A percentile compares a stretch with the other conserved stretches of the same genome.
These are phyloP conservation scores for Lepidocolaptes lacrymiger DNA, from an alignment of 2,797 vertebrate genomes.

Conservation along the genomic window DNA sequence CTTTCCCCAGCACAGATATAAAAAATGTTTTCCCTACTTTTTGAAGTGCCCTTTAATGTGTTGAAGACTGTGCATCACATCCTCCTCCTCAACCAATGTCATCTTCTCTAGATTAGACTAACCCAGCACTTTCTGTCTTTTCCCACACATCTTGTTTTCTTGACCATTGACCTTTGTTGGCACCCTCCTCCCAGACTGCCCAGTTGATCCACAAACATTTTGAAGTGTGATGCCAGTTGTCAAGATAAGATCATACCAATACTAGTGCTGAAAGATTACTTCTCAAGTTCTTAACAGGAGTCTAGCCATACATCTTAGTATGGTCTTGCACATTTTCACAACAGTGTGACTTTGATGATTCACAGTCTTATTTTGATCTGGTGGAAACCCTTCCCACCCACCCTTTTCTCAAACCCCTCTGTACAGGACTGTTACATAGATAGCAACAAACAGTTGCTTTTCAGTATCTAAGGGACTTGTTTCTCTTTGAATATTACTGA, in stretches of 20 bases:
- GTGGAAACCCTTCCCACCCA: slow-evolving; percentile 30
- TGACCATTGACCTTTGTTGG: background rate
- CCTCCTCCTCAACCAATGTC: background rate
- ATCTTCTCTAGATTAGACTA: background rate
- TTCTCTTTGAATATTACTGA: background rate
- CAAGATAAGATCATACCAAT: background rate
- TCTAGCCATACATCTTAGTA: background rate
- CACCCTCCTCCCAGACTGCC: background rate
- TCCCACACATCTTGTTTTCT: background rate
- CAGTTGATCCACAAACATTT: background rate
- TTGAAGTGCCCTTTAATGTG: background rate
- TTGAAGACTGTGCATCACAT: background rate
- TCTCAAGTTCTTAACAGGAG: background rate
- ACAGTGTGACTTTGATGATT: slow-evolving; percentile 5
- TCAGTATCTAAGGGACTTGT: background rate
- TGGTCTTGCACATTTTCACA: slow-evolving; percentile 31
- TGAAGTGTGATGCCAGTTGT: background rate
- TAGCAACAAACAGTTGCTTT: slow-evolving; percentile 16
- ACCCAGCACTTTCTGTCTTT: background rate
- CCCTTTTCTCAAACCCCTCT: slow-evolving; percentile 22
- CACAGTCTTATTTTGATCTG: background rate
- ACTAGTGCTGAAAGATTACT: background rate
- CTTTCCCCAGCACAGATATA: background rate
- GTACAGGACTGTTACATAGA: background rate
- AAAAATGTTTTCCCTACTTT: background rate